Evolutionary conservation across 2,888 invertebrate species (phyloP).

Genomic region (Drosophila meridiana): DNA sequence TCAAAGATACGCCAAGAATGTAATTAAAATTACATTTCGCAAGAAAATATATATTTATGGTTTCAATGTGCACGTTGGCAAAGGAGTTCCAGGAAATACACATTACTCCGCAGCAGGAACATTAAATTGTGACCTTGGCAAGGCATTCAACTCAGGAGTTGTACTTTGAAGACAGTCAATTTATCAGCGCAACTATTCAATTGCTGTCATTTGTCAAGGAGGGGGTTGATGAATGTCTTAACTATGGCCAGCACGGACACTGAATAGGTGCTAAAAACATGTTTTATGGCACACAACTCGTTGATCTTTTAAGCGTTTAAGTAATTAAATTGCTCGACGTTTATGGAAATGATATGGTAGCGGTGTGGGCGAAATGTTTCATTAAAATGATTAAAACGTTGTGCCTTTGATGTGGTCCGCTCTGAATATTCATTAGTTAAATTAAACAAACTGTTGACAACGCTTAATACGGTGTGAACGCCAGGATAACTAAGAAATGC

Average conservation of each 20-base stretch:
- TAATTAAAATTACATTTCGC: neutral
- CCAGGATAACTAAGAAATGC: conserved; percentile 4
- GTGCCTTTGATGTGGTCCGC: conserved; percentile 46
- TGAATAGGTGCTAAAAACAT: conserved; percentile 29
- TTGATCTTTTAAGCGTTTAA: conserved; percentile 29
- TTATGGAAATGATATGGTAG: conserved; percentile 9
- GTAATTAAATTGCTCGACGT: conserved; percentile 47
- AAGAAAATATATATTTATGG: neutral
- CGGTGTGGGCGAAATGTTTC: neutral
- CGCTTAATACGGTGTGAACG: neutral
- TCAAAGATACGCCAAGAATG: neutral
- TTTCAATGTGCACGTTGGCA: neutral
- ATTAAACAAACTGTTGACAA: conserved; percentile 25
- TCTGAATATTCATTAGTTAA: conserved; percentile 56
- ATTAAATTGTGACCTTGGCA: neutral
- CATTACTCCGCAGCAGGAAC: neutral
- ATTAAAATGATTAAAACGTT: conserved; percentile 14
- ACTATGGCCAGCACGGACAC: conserved; percentile 26
- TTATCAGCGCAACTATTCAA: conserved; percentile 8
- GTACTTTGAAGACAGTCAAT: neutral
- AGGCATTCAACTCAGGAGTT: neutral
- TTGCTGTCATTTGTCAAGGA: conserved; percentile 44
- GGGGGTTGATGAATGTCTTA: conserved; percentile 49
- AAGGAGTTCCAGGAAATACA: neutral
- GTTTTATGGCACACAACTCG: neutral